Conservation (phyloP, 2,888 invertebrate genomes). For the Vesta saturnalis region DNA sequence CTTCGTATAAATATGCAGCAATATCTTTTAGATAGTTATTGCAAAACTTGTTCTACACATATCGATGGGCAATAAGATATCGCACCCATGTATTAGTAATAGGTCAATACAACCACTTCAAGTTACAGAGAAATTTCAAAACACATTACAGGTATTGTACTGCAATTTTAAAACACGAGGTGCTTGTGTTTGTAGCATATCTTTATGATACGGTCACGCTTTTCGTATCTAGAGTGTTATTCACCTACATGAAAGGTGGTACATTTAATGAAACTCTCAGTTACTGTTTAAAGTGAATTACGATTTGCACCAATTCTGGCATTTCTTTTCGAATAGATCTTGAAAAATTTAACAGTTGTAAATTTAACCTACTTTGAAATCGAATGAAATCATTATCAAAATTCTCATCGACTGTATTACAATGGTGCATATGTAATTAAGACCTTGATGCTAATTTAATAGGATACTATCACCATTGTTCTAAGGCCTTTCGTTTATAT, state of each 20-base stretch:
- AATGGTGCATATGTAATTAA: slow-evolving; percentile 8
- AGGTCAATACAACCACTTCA: neutral
- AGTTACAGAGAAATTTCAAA: neutral
- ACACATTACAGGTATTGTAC: neutral
- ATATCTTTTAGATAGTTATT: neutral
- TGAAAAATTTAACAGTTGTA: too few species aligned
- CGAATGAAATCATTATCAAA: neutral
- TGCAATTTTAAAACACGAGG: neutral
- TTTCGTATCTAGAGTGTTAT: too few species aligned
- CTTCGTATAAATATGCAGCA: neutral
- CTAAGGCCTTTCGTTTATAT: too few species aligned
- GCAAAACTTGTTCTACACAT: neutral
- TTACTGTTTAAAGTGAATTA: too few species aligned
- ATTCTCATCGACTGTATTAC: neutral
- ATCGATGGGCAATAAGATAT: slow-evolving; percentile 3
- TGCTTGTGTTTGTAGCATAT: neutral
- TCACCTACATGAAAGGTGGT: too few species aligned
- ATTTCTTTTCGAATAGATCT: too few species aligned
- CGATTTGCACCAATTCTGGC: too few species aligned
- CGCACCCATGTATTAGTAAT: neutral
- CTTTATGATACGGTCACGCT: neutral
- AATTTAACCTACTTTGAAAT: too few species aligned
- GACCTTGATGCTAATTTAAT: neutral
- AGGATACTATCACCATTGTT: slow-evolving; percentile 9
- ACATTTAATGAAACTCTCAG: too few species aligned